phyloP scores from a whole-genome alignment of 1,140 invertebrate species.

The Panulirus ornatus region DNA sequence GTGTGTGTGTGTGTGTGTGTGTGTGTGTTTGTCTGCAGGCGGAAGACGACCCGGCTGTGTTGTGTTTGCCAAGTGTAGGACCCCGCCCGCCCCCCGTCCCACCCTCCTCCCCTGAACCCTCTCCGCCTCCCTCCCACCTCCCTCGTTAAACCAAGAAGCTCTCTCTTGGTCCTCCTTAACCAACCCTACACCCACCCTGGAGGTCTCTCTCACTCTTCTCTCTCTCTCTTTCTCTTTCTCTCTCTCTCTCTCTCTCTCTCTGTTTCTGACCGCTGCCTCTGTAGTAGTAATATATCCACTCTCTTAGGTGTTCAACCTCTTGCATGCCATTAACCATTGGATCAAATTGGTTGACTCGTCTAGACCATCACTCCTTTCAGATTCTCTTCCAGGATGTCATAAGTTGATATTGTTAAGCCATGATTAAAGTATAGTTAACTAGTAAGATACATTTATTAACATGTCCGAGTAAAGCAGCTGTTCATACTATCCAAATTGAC shows the following conservation, averaged over 20 bases:
- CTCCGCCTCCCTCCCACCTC: neutral
- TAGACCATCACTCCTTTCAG: too few relatives aligned
- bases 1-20: neutral
- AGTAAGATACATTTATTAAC: neutral
- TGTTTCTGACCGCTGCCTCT: neutral
- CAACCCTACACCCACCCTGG: neutral
- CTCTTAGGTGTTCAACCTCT: neutral
- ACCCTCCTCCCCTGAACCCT: neutral
- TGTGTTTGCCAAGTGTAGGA: conserved; percentile 41
- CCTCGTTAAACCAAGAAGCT: neutral
- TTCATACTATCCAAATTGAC: too few relatives aligned
- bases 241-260: neutral
- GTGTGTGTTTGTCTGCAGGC: conserved; percentile 27
- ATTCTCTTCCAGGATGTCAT: neutral
- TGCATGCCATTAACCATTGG: neutral
- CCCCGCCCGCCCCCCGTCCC: neutral
- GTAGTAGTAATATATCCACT: neutral
- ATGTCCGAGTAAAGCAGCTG: too few relatives aligned
- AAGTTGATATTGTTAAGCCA: neutral
- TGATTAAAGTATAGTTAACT: neutral
- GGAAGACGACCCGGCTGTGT: conserved; percentile 45
- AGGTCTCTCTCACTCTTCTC: neutral
- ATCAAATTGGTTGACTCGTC: neutral
- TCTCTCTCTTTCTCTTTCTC: neutral
- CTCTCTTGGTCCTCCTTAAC: neutral